Percentiles rank a stretch among this genome's conserved stretches.
Evolutionary conservation across 1,140 invertebrate genomes (phyloP).

Genomic region (Chironomus striatipennis): DNA sequence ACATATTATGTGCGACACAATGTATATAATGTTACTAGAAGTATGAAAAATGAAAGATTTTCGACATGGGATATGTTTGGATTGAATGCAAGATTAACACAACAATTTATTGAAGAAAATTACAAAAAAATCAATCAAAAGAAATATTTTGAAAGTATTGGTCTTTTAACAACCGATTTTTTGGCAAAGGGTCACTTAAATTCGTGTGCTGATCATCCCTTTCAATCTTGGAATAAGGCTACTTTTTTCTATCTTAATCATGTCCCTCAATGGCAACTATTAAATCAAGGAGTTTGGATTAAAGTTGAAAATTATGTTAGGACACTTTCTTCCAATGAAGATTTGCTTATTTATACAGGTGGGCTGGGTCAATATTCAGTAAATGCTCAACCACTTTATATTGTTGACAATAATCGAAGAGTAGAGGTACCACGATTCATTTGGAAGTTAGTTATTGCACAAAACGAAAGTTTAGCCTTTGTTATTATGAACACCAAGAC

Average conservation of each 20-base stretch:
- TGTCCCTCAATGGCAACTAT: slow-evolving; percentile 45
- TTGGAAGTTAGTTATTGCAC: neutral
- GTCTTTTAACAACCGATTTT: too few relatives aligned
- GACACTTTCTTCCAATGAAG: neutral
- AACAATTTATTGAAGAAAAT: too few relatives aligned
- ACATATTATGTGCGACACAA: too few relatives aligned
- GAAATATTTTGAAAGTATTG: too few relatives aligned
- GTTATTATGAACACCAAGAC: too few relatives aligned
- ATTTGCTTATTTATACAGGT: neutral
- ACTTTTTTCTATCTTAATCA: slow-evolving; percentile 48
- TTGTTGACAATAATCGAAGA: neutral
- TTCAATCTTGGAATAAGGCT: slow-evolving; percentile 40
- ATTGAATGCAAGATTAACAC: too few relatives aligned
- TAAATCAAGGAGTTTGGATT: neutral
- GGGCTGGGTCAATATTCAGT: neutral
- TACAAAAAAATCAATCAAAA: too few relatives aligned
- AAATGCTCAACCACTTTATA: neutral
- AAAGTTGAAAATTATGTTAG: neutral
- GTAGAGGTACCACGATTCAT: neutral
- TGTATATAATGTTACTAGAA: too few relatives aligned
- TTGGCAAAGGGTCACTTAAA: slow-evolving; percentile 46
- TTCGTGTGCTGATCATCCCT: slow-evolving; percentile 46
- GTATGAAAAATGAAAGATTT: too few relatives aligned
- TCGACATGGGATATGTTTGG: too few relatives aligned
- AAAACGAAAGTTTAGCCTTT: too few relatives aligned